Evolutionary conservation across 2,797 vertebrate species (phyloP), one percentile per base, ranked within the genome.

Genomic region (Mus minutoides): DNA sequence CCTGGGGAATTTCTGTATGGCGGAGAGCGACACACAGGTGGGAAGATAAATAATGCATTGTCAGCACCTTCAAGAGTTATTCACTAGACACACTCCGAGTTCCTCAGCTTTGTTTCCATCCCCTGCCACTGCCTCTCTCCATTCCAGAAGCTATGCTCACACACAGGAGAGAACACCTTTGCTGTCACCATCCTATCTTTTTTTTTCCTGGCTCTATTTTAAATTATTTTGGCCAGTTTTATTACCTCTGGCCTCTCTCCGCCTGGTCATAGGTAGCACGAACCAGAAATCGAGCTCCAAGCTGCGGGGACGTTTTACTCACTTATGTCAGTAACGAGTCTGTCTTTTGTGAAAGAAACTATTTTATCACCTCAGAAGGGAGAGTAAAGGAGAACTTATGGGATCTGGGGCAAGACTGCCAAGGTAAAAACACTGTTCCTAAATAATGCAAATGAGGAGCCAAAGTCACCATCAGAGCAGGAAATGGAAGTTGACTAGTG

Each of bases 21-120:
- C 85, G 24, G 77, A 88, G 96, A 95, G 90, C 17, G 12, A 40
- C 10, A 8, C 2, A 58, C 49, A 83, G 37, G 21, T 85, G 56
- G 94, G 89, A 96, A 73, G 83, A 91, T 83, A 88, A 95, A 94
- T 52, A 97, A 93, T 49, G 58, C 31, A 83, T 79, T 60, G 80
- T 54, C 67, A 92, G 71, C 19, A 62, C 46, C 77, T 67, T 77
- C 26, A 89, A 94, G 90, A 90, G 77, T 62, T 80, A 77, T 62
- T 84, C 82, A 77, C 85, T 85, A 92, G 8, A 54, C 26, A 54
- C 52, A 78, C 37, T 92, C n/a, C 78, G 24, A 37, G 46, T 80
- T 75, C 54, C 87, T 52, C 62, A 75, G 5, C 60, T 21, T 76
- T 88, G 69, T 85, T 29, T 71, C 13, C n/a, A 52, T 83, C 76